Evolutionary conservation across 2,888 invertebrate genomes (phyloP).

Genomic region (Antitype chi): DNA sequence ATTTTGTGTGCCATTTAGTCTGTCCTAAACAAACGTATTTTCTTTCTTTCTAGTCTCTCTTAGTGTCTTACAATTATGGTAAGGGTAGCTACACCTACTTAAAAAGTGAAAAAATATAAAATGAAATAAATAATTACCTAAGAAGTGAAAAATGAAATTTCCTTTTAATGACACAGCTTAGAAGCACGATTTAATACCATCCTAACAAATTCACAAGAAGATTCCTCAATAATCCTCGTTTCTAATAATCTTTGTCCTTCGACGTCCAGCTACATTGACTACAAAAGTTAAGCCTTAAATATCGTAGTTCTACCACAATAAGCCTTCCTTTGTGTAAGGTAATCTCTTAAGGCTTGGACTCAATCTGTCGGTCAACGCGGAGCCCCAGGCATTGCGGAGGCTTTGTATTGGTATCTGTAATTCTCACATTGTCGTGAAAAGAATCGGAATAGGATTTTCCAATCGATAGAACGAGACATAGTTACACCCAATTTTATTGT

Average conservation of each 20-base stretch:
- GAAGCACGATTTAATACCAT: not conserved
- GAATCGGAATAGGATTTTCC: slow-evolving; percentile 54
- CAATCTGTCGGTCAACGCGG: slow-evolving; percentile 78
- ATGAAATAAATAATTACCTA: not conserved
- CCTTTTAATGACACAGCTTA: not conserved
- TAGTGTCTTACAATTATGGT: too few species aligned
- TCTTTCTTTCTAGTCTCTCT: too few species aligned
- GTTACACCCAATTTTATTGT: slow-evolving; percentile 30
- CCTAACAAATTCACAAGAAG: slow-evolving; percentile 28
- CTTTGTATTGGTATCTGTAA: slow-evolving; percentile 89
- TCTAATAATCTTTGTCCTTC: slow-evolving; percentile 51
- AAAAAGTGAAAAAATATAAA: not conserved
- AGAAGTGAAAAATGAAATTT: not conserved
- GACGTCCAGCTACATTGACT: slow-evolving; percentile 60
- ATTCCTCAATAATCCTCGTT: slow-evolving; percentile 63
- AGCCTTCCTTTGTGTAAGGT: slow-evolving; percentile 85
- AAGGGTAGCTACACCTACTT: too few species aligned
- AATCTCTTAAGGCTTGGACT: slow-evolving; percentile 79
- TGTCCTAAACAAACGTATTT: too few species aligned
- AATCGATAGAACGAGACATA: slow-evolving; percentile 47
- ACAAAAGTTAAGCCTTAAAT: slow-evolving; percentile 84
- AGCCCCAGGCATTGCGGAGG: slow-evolving; percentile 76
- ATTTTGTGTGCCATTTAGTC: too few species aligned
- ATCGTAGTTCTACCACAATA: slow-evolving; percentile 79
- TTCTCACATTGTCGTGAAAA: slow-evolving; percentile 73